phyloP scores from a whole-genome alignment of 2,797 vertebrate genomes.

The Chelon auratus region DNA sequence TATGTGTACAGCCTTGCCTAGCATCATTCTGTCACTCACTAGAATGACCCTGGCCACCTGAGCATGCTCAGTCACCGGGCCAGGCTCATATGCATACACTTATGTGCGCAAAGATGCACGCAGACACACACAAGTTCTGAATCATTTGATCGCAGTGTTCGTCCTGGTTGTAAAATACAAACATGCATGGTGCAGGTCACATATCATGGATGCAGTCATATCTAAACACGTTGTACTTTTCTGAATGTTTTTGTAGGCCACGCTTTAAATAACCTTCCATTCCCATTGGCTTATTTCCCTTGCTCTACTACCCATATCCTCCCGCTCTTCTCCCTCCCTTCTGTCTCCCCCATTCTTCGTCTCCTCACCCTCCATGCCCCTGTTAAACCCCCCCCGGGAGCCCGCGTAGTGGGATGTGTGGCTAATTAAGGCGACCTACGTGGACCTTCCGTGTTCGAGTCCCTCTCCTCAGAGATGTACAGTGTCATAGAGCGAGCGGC shows the following conservation, averaged over 20 bases:
- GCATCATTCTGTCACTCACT: constrained; percentile 80
- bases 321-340: constrained; percentile 36
- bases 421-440: constrained; percentile 81
- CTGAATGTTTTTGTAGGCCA: constrained; percentile 77
- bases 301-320: constrained; percentile 58
- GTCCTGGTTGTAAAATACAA: constrained; percentile 6
- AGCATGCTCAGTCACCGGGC: constrained; percentile 53
- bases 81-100: constrained; percentile 39
- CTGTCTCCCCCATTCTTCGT: constrained; percentile 49
- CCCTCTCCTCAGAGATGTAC: constrained; percentile 70
- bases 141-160: constrained; percentile 7
- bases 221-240: constrained; percentile 48
- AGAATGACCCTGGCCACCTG: constrained; percentile 72
- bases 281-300: constrained; percentile 72
- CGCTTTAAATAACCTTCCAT: constrained; percentile 82
- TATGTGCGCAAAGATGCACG: constrained; percentile 2
- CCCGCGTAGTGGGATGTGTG: constrained; percentile 63
- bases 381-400: constrained; percentile 66
- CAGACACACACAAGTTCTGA: background rate
- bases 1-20: constrained; percentile 56
- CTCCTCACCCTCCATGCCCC: constrained; percentile 67
- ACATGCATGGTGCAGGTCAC: constrained; percentile 11
- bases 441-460: constrained; percentile 66
- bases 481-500: constrained; percentile 59
- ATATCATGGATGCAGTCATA: constrained; percentile 17